These are phyloP conservation scores for Emesis furor DNA, from an alignment of 2,888 invertebrate genomes.

Conservation along the genomic window DNA sequence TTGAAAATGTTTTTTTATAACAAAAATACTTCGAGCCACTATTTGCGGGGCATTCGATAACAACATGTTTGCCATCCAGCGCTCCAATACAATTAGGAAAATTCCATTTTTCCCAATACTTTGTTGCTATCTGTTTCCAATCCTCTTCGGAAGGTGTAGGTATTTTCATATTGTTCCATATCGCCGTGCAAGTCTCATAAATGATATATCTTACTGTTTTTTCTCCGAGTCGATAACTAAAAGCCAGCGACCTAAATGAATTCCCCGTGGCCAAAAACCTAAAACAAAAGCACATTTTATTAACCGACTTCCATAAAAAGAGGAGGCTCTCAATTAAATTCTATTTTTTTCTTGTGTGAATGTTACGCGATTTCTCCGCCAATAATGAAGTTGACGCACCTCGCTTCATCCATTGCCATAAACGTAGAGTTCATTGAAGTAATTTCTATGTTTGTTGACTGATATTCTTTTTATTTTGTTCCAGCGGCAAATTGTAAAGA, in stretches of 20 bases:
- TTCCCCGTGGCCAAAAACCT: conserved; percentile 4
- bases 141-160: conserved; percentile 10
- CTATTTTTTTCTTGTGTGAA: too few species aligned
- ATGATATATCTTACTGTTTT: neutral
- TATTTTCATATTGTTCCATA: neutral
- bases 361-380: too few species aligned
- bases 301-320: too few species aligned
- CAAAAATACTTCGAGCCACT: conserved; percentile 68
- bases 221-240: neutral
- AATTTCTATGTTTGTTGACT: neutral
- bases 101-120: neutral
- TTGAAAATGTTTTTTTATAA: conserved; percentile 75
- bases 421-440: too few species aligned
- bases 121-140: conserved; percentile 17
- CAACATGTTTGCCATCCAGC: conserved; percentile 76
- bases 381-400: too few species aligned
- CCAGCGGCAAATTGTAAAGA: conserved; percentile 14
- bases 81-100: conserved; percentile 21
- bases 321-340: too few species aligned
- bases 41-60: conserved; percentile 70
- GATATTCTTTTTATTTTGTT: neutral
- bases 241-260: conserved; percentile 6
- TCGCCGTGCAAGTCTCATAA: conserved; percentile 14
- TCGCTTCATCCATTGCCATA: too few species aligned
- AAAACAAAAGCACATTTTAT: neutral